These are phyloP conservation scores for Oncorhynchus gorbuscha DNA, from an alignment of 2,113 vertebrate genomes.

Conservation along the genomic window DNA sequence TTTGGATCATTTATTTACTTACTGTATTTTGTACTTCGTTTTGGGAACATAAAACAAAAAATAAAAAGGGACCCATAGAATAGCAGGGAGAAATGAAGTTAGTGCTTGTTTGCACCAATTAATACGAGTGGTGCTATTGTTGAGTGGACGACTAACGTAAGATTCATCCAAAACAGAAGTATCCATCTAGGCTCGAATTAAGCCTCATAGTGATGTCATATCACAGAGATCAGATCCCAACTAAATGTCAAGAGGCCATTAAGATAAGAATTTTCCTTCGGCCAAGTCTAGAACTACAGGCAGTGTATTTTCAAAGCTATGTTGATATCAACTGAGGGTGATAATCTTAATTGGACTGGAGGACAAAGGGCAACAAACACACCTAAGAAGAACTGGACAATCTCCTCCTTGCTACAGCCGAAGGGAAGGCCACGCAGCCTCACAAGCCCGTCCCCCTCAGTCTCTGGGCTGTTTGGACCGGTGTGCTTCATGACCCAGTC, in stretches of 20 bases:
- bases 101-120: neutral
- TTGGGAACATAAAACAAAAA: too few relatives aligned
- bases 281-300: neutral
- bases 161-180: too few relatives aligned
- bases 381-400: slow-evolving; percentile 99
- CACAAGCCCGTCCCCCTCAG: slow-evolving; percentile 94
- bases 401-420: slow-evolving; percentile 99
- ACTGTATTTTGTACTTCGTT: neutral
- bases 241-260: neutral
- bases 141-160: neutral
- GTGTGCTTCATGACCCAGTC: slow-evolving; percentile 99
- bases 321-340: neutral
- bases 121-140: neutral
- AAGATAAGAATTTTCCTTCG: neutral
- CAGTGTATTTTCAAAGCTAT: neutral
- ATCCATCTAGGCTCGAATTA: neutral
- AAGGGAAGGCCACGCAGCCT: slow-evolving; percentile 96
- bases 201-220: neutral
- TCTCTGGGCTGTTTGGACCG: slow-evolving; percentile 96
- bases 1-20: neutral
- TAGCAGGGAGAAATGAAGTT: too few relatives aligned
- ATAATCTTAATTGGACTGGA: neutral
- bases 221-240: neutral
- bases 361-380: slow-evolving; percentile 27
- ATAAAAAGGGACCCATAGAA: too few relatives aligned